Conservation (phyloP, 2,797 vertebrate species). For the Gymnoscopelus microlampas region DNA sequence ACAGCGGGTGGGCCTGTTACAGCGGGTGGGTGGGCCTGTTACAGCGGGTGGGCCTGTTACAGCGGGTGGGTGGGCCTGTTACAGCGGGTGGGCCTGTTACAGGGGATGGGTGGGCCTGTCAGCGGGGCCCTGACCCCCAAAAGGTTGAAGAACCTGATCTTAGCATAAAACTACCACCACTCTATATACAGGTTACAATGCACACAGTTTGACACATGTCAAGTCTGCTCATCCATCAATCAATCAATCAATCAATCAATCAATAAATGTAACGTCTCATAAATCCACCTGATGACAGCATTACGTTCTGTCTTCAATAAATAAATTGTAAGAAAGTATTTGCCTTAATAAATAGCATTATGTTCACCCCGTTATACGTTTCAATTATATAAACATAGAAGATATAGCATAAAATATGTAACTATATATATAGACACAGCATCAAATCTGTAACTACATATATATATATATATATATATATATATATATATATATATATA, state of each 20-base stretch:
- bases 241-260: slow-evolving; percentile 28
- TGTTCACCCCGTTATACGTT: background rate
- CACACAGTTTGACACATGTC: too few species aligned
- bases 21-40: too few species aligned
- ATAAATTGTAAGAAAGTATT: too few species aligned
- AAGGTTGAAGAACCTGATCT: background rate
- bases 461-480: too few species aligned
- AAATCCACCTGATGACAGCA: slow-evolving; percentile 29
- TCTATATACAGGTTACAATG: background rate
- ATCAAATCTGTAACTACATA: too few species aligned
- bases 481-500: slow-evolving; percentile 34
- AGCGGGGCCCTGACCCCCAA: background rate
- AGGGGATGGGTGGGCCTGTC: too few species aligned
- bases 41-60: too few species aligned
- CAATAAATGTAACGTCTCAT: slow-evolving; percentile 26
- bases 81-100: too few species aligned
- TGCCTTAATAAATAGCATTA: background rate
- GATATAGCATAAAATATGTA: background rate
- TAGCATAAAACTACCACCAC: background rate
- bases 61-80: too few species aligned
- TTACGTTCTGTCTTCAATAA: background rate
- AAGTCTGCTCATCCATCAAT: slow-evolving; percentile 20
- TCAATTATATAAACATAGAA: background rate
- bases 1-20: too few species aligned
- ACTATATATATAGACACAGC: too few species aligned